Percentiles rank a stretch among this genome's conserved stretches.
phyloP scores from a whole-genome alignment of 2,888 invertebrate species.

The Eristalis tenax region DNA sequence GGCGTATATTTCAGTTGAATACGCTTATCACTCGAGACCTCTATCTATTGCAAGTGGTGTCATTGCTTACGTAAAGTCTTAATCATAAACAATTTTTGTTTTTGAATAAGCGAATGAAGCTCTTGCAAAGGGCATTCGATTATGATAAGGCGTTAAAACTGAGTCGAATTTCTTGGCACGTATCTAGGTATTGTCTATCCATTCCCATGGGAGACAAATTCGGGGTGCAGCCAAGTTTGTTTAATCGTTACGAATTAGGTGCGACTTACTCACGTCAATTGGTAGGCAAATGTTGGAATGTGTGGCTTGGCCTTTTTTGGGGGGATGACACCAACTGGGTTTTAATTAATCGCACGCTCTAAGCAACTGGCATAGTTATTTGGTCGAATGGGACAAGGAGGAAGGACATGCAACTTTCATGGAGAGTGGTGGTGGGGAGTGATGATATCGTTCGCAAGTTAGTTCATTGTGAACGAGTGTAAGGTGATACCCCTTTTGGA shows the following conservation, averaged over 20 bases:
- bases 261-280: constrained; percentile 51
- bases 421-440: not conserved
- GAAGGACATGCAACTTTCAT: not conserved
- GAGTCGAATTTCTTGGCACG: not conserved
- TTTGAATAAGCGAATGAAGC: not conserved
- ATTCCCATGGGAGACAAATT: not conserved
- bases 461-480: not conserved
- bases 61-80: constrained; percentile 36
- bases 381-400: not conserved
- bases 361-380: not conserved
- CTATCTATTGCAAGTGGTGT: constrained; percentile 16
- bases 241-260: constrained; percentile 68
- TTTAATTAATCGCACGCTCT: constrained; percentile 28
- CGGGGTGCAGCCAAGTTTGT: constrained; percentile 51
- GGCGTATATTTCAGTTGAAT: not conserved
- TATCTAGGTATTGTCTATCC: not conserved
- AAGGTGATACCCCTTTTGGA: not conserved
- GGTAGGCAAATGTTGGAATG: not conserved
- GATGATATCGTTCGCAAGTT: not conserved
- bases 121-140: not conserved
- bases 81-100: not conserved
- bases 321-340: constrained; percentile 6
- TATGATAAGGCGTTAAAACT: constrained; percentile 21
- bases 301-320: not conserved
- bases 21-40: constrained; percentile 38